Evolutionary conservation across 1,140 invertebrate genomes (phyloP), one percentile per base, ranked within the genome.

Genomic region (Halyomorpha halys): DNA sequence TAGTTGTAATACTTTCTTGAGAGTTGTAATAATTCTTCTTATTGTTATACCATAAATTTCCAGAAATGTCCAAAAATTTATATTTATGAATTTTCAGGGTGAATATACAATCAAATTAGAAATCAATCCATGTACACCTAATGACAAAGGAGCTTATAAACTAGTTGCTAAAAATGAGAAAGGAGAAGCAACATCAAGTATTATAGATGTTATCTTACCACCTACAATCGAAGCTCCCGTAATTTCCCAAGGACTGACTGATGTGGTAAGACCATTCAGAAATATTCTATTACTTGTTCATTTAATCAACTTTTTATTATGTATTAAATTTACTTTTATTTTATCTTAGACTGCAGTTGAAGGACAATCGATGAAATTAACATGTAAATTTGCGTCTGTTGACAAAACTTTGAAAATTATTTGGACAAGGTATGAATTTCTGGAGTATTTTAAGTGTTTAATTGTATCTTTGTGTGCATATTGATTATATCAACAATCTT

Each of bases 131-230:
- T 81, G 89, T 44, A 81, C 85, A 61, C 80, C 83, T 68, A 77
- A 75, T 19, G 92, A 96, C 72, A 91, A 90, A 74, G 93, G 93
- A 64, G 81, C 84, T 65, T 95, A 96, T 72, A 94, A 94, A 76
- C 77, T 95, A 65, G 83, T 93, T 0, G 92, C 91, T 9, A 91
- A 89, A 72, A 95, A 95, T 71, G 91, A 94, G 71, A 94, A 94
- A 75, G 92, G 92, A 66, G 91, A 94, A 79, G 90, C 89, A 1
- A 86, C 85, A 30, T 94, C 91, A n/a, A 88, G 92, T 75, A 80
- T 85, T 62, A 90, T 96, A 0, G 86, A 91, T 75, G 84, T 95
- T 14, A 84, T 84, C 44, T 88, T 92, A 70, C 84, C 92, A 69
- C 85, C 86, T 8, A 83, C 83, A 71, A 71, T 72, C 44, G 71